A percentile compares a stretch with the other conserved stretches of the same genome.
These are phyloP conservation scores for Drosophila tripunctata DNA, from an alignment of 2,888 invertebrate genomes.

Conservation along the genomic window DNA sequence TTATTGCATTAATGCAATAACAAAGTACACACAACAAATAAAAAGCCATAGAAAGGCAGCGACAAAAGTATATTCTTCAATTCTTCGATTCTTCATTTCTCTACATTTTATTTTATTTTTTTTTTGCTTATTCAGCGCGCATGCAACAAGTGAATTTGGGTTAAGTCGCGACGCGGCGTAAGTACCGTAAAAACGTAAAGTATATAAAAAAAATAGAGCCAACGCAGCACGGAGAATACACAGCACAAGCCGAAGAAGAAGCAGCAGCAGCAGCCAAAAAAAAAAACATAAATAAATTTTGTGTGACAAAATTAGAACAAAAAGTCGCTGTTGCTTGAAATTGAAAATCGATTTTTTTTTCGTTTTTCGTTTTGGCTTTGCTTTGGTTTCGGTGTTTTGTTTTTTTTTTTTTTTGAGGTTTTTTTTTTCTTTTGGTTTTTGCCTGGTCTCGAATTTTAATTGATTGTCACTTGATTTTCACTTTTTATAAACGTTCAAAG, in stretches of 20 bases:
- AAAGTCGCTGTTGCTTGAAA: slow-evolving; percentile 56
- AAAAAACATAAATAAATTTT: slow-evolving; percentile 39
- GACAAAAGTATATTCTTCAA: slow-evolving; percentile 49
- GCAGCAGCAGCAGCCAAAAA: slow-evolving; percentile 12
- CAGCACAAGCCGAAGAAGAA: slow-evolving; percentile 16
- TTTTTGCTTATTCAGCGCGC: slow-evolving; percentile 80
- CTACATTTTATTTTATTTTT: slow-evolving; percentile 21
- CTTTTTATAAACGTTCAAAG: slow-evolving; percentile 70
- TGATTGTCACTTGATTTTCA: slow-evolving; percentile 79
- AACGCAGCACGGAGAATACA: slow-evolving; percentile 45
- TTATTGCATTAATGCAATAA: slow-evolving; percentile 59
- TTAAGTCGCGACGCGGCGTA: slow-evolving; percentile 71
- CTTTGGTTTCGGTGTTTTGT: slow-evolving; percentile 9
- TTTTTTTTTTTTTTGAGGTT: slow-evolving; percentile 3
- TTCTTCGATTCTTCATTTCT: slow-evolving; percentile 35
- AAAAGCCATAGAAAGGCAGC: slow-evolving; percentile 72
- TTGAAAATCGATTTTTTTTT: slow-evolving; percentile 73
- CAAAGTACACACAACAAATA: too few relatives aligned
- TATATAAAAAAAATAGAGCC: slow-evolving; percentile 59
- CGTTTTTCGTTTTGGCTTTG: slow-evolving; percentile 13
- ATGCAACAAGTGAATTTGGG: slow-evolving; percentile 80
- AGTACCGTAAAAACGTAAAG: slow-evolving; percentile 61
- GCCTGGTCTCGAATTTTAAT: slow-evolving; percentile 77
- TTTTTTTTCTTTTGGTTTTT: slow-evolving; percentile 19
- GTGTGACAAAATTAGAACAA: slow-evolving; percentile 70